Evolutionary conservation across 2,113 vertebrate genomes (phyloP), one percentile per base, ranked within the genome.

Genomic region (Ellobius talpinus): DNA sequence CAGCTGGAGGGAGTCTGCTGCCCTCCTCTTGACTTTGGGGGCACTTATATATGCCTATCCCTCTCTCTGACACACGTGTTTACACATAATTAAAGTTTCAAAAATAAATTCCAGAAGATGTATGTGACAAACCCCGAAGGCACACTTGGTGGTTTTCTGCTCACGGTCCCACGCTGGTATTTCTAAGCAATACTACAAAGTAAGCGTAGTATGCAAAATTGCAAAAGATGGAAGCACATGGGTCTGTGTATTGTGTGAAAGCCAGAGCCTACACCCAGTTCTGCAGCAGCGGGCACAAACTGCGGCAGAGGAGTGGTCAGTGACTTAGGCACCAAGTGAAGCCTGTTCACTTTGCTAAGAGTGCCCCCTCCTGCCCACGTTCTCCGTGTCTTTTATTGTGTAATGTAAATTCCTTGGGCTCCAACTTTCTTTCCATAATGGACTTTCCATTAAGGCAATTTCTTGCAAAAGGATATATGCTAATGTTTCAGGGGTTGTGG

Each of bases 101-200:
- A 65, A 85, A 85, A 21, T 2, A 63, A 78, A 77, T 85, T 89
- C 39, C 39, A 90, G 45, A 92, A 87, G 91, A 84, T 6, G 5
- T 16, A 24, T 31, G 11, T 47, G 74, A 73, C 24, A 66, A 92
- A 45, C 2, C 8, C 1, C 5, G 17, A 68, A 95, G 77, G 95
- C 52, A 65, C 3, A 2, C 21, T 55, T 72, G 17, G n/a, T 36
- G 52, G 16, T 63, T 82, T 90, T 94, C 87, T 81, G 58, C 24
- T 33, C 58, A 12, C 5, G 76, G 29, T 7, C 66, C 33, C 79
- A 36, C 13, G 50, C 33, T 24, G n/a, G 5, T 19, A 47, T 93
- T 95, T 61, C 50, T 55, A 68, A 92, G 90, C 50, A 65, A 50
- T 23, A 77, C 29, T 31, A 66, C 47, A 68, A 95, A 90, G 52